Percentiles rank a stretch among this genome's conserved stretches.
Conservation (phyloP, 2,797 vertebrate species). For the Podarcis lilfordi region DNA sequence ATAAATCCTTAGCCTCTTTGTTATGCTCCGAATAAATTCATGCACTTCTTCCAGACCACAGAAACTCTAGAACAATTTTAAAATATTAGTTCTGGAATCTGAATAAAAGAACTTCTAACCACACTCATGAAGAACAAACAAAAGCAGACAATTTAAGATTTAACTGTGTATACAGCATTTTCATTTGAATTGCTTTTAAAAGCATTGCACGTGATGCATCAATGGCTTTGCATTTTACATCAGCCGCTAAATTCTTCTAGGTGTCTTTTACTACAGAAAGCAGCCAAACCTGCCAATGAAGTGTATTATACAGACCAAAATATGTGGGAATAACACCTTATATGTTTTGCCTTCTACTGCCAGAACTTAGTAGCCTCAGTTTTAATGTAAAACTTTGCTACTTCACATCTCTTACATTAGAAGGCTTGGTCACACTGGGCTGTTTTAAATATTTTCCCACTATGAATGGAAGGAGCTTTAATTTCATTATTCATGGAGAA, state of each 20-base stretch:
- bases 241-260: not conserved
- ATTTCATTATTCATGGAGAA: not conserved
- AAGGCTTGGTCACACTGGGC: not conserved
- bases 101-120: not conserved
- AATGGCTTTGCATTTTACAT: slow-evolving; percentile 6
- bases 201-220: not conserved
- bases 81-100: accelerated
- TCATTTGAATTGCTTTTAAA: not conserved
- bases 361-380: slow-evolving; percentile 11
- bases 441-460: not conserved
- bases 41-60: not conserved
- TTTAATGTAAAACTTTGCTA: not conserved
- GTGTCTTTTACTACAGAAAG: not conserved
- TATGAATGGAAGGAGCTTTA: not conserved
- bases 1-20: not conserved
- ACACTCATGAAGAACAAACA: not conserved
- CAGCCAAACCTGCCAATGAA: not conserved
- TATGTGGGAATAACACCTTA: not conserved
- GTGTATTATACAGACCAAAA: not conserved
- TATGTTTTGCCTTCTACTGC: slow-evolving; percentile 4
- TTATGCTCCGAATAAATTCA: not conserved
- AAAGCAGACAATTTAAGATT: not conserved
- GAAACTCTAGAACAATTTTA: not conserved
- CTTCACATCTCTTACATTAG: not conserved
- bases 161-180: not conserved